Conservation (phyloP, 2,113 vertebrate species). For the Phrynosoma platyrhinos region DNA sequence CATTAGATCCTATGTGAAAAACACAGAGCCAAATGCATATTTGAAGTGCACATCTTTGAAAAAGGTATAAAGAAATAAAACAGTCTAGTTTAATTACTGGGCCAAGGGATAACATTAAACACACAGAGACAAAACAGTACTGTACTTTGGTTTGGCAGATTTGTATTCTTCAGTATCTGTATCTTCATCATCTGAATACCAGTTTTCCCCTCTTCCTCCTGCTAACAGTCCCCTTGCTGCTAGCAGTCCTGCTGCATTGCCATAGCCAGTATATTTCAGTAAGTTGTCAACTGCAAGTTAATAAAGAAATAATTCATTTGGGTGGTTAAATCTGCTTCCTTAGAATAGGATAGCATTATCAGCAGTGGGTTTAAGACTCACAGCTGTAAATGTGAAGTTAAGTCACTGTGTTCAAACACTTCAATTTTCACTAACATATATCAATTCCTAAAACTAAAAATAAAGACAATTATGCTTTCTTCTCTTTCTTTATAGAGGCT, state of each 20-base stretch:
- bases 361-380: background rate
- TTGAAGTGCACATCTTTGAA: conserved; percentile 47
- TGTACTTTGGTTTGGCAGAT: conserved; percentile 90
- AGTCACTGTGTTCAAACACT: background rate
- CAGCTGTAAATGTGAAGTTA: too few relatives aligned
- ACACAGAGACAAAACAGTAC: conserved; percentile 47
- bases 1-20: conserved; percentile 2
- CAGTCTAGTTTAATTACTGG: background rate
- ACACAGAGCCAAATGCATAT: conserved; percentile 21
- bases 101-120: background rate
- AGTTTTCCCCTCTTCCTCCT: conserved; percentile 93
- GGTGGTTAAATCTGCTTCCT: background rate
- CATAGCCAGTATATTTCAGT: conserved; percentile 97
- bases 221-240: conserved; percentile 91
- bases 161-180: conserved; percentile 98
- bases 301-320: conserved; percentile 41
- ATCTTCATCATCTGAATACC: conserved; percentile 97
- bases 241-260: conserved; percentile 93
- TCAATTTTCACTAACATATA: background rate
- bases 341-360: background rate
- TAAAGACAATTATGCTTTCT: background rate
- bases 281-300: conserved; percentile 90
- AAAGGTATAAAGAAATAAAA: conserved; percentile 24
- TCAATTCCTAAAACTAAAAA: background rate
- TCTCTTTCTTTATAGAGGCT: background rate